Base-by-base conservation (phyloP, 2,797 vertebrate species). In the Pangasius macronema region DNA sequence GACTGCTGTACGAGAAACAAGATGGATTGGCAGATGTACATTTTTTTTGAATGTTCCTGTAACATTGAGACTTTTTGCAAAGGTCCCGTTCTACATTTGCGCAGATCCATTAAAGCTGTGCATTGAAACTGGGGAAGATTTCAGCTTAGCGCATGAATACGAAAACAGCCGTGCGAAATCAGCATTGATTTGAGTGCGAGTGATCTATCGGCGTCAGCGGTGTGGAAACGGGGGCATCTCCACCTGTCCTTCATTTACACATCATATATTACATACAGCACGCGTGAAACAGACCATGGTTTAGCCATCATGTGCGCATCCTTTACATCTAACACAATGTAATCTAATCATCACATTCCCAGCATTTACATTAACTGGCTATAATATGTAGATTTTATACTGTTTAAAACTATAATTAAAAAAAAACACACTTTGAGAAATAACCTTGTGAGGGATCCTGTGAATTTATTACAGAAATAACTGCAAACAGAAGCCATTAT, bases 51-150 rank as follows among this genome's bases (percentile, higher is more conserved):
- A 79, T 39, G 10, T 14, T 27, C 33, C 27, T 80, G 5, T 59
- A 80, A 59, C 53, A 59, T 3, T 24, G 51, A 79, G 76, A 77
- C 75, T 55, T 80, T 80, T 80, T 80, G 51, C 76, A 57, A 80
- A 57, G 51, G 77, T 80, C 77, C 39, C 55, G 3, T 80, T 27
- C 55, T 80, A 61, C 79, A 61, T 81, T 57, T 81, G 79, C 8
- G 22, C 57, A 16, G 36, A 39, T 61, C 27, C 13, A 61, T 61
- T 61, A 81, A 81, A 61, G 55, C 27, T 27, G 10, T 27, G 79
- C 36, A 18, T 14, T 57, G 53, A 39, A 36, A 59, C 30, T 1
- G 9, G 30, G 36, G 39, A 65, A 65, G 80, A 30, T 30, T 67
- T 3, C 27, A 67, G 18, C 27, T n/a, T n/a, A n/a, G n/a, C 57